Evolutionary conservation across 2,888 invertebrate genomes (phyloP).

Genomic region (Carabus problematicus): DNA sequence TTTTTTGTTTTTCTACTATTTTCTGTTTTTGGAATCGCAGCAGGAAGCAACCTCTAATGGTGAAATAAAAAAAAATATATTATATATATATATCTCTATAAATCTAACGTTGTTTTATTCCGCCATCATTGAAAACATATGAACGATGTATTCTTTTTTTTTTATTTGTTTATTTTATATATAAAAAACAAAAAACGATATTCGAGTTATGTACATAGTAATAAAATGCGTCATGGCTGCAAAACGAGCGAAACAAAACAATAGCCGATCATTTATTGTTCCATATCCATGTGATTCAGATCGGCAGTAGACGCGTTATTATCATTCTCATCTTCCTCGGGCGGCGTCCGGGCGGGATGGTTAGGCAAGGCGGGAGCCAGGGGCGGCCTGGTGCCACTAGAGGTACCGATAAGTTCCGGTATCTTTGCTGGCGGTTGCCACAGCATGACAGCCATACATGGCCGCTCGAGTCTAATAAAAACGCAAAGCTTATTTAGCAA

Average conservation of each 20-base stretch:
- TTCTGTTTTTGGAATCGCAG: no score
- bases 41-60: no score
- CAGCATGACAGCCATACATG: slow-evolving; percentile 80
- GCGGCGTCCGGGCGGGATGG: slow-evolving; percentile 50
- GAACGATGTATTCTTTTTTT: no score
- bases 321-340: slow-evolving; percentile 55
- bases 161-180: slow-evolving; percentile 1
- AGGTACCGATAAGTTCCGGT: slow-evolving; percentile 30
- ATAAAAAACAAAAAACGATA: neutral
- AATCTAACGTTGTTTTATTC: no score
- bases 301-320: slow-evolving; percentile 49
- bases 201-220: slow-evolving; percentile 1
- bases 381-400: slow-evolving; percentile 22
- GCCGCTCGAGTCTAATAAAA: slow-evolving; percentile 66
- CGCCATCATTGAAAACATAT: no score
- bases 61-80: no score
- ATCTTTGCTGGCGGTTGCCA: slow-evolving; percentile 73
- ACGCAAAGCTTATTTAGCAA: neutral
- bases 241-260: slow-evolving; percentile 9
- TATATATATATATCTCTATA: no score
- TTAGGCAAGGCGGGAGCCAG: neutral
- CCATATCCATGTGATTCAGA: slow-evolving; percentile 50
- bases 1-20: no score
- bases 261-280: slow-evolving; percentile 32
- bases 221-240: neutral